A percentile compares a stretch with the other conserved stretches of the same genome.
Conservation (phyloP, 2,888 invertebrate genomes). For the Heliconius hortense region DNA sequence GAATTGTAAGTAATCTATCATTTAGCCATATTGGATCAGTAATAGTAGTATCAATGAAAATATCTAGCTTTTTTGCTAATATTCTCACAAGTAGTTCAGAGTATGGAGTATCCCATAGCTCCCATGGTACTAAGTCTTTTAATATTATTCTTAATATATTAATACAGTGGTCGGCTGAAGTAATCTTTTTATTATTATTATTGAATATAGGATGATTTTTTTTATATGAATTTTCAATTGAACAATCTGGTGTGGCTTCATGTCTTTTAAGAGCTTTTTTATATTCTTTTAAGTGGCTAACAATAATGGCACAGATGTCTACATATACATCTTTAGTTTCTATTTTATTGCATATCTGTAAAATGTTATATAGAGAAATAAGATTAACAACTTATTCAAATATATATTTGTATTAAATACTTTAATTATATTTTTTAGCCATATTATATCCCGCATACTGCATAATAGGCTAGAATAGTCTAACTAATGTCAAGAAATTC, state of each 20-base stretch:
- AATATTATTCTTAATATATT: slow-evolving; percentile 82
- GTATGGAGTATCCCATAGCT: slow-evolving; percentile 85
- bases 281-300: slow-evolving; percentile 85
- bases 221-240: slow-evolving; percentile 78
- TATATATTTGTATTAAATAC: too few relatives aligned
- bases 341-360: slow-evolving; percentile 72
- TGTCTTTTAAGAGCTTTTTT: slow-evolving; percentile 82
- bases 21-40: slow-evolving; percentile 79
- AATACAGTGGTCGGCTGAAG: slow-evolving; percentile 81
- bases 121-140: slow-evolving; percentile 85
- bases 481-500: too few relatives aligned
- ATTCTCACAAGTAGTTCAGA: slow-evolving; percentile 84
- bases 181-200: slow-evolving; percentile 60
- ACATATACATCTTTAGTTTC: slow-evolving; percentile 73
- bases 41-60: slow-evolving; percentile 71
- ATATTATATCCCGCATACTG: too few relatives aligned
- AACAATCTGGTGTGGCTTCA: slow-evolving; percentile 67
- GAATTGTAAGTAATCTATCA: slow-evolving; percentile 60
- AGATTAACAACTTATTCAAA: neutral
- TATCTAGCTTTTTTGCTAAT: slow-evolving; percentile 81
- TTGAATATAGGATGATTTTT: slow-evolving; percentile 63
- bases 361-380: slow-evolving; percentile 18
- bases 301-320: slow-evolving; percentile 76
- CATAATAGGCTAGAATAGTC: too few relatives aligned
- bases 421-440: too few relatives aligned